Base-by-base conservation (phyloP, 2,113 vertebrate species). In the Archilochus colubris region DNA sequence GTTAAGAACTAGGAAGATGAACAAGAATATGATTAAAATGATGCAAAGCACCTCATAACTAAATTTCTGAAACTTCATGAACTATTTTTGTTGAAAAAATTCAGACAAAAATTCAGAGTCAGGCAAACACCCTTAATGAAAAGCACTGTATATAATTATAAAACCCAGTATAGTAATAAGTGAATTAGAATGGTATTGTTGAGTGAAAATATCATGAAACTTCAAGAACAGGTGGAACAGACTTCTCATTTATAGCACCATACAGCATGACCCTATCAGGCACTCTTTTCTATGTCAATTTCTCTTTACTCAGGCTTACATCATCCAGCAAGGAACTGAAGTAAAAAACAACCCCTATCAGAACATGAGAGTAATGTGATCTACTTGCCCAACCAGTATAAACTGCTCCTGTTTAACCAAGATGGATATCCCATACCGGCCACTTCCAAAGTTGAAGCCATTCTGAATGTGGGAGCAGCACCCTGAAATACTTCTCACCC, bases 21-120 rank as follows among this genome's bases (percentile, higher is more conserved):
- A 70, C 40, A 80, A 86, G 67, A 73, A 92, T 21, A n/a, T 43
- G 21, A 82, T 94, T 87, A 93, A 75, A 75, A 82, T 57, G 70
- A 82, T 22, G 33, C 54, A 82, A 44, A 57, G 33, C 54, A 85
- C 40, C 21, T 90, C 70, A 30, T 46, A 84, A 87, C 28, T 57
- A 50, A 85, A 64, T 82, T 79, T 76, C 53, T 63, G 24, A 1
- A 8, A 84, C 44, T 92, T 92, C 38, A 64, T 84, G 62, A 91
- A 84, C 61, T 64, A 33, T 30, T 74, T 86, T 38, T 51, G 21
- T 27, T 25, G 33, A 84, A 78, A 78, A 89, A 74, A 75, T 31
- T 78, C 64, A 59, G 51, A 77, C 38, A 63, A 63, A 91, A 88
- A 89, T 30, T 40, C 53, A 82, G 20, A 28, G 57, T 78, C 61